Evolutionary conservation across 2,888 invertebrate genomes (phyloP).

Genomic region (Dynastes tityus): DNA sequence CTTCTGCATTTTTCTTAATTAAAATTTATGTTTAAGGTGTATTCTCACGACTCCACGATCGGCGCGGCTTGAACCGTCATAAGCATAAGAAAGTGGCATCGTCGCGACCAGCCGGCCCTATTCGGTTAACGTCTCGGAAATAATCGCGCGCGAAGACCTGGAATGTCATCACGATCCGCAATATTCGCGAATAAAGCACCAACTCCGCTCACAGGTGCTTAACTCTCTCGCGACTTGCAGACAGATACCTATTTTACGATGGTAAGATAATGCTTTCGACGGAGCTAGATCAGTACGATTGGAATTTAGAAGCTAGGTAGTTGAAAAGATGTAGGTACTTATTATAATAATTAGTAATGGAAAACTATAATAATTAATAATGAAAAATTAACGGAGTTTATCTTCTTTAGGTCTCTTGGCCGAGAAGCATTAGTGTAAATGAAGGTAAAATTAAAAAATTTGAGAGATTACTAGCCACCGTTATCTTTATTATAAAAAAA

Average conservation of each 20-base stretch:
- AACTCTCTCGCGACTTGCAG: neutral
- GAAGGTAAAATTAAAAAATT: too few relatives aligned
- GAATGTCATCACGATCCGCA: constrained; percentile 15
- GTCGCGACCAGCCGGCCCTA: neutral
- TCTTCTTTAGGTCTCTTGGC: too few relatives aligned
- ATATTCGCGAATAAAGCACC: constrained; percentile 4
- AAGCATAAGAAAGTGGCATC: constrained; percentile 5
- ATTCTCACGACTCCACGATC: constrained; percentile 38
- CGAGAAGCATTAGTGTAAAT: too few relatives aligned
- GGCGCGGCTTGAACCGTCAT: constrained; percentile 20
- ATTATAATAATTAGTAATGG: too few relatives aligned
- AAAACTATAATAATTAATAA: too few relatives aligned
- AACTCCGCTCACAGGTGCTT: neutral
- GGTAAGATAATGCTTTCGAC: neutral
- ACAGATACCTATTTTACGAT: neutral
- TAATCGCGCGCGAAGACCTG: constrained; percentile 8
- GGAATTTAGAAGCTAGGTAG: too few relatives aligned
- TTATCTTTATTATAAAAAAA: too few relatives aligned
- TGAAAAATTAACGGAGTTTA: too few relatives aligned
- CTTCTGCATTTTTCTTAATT: constrained; percentile 16
- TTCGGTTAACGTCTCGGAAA: constrained; percentile 14
- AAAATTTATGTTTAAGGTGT: constrained; percentile 43
- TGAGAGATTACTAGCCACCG: too few relatives aligned
- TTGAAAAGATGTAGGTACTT: too few relatives aligned
- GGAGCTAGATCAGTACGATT: neutral